Conservation (phyloP, 2,888 invertebrate species). For the Endotricha flammealis region DNA sequence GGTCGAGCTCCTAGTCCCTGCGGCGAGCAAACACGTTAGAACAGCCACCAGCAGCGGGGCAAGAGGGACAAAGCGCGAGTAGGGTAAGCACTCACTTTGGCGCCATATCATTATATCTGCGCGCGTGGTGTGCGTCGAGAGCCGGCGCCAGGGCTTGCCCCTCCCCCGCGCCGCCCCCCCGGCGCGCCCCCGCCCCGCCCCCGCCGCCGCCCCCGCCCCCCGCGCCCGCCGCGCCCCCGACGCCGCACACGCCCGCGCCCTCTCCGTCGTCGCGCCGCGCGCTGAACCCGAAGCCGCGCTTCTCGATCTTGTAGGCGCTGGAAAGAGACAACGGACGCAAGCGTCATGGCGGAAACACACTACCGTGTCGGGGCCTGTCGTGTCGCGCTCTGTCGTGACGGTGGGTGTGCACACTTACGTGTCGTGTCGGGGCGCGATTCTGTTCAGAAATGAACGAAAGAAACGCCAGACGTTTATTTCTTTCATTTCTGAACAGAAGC, state of each 20-base stretch:
- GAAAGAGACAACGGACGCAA: slow-evolving; percentile 16
- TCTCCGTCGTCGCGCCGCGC: slow-evolving; percentile 19
- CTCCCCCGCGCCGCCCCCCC: slow-evolving; percentile 37
- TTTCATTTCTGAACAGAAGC: too few species aligned
- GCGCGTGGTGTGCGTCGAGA: slow-evolving; percentile 81
- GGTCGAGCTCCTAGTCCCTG: too few species aligned
- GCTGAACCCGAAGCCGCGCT: slow-evolving; percentile 43
- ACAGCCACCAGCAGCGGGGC: too few species aligned
- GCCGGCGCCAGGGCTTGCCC: slow-evolving; percentile 64
- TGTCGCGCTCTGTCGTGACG: too few species aligned
- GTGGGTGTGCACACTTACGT: too few species aligned
- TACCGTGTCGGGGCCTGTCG: too few species aligned
- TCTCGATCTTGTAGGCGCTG: slow-evolving; percentile 71
- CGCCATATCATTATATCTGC: slow-evolving; percentile 89
- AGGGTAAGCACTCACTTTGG: slow-evolving; percentile 84
- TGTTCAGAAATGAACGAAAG: too few species aligned
- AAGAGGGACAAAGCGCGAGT: not conserved
- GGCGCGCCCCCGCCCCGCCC: slow-evolving; percentile 39
- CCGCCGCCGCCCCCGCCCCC: slow-evolving; percentile 32
- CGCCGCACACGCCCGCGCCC: slow-evolving; percentile 50
- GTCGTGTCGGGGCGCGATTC: too few species aligned
- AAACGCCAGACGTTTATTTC: too few species aligned
- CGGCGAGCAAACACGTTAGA: too few species aligned
- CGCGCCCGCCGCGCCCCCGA: slow-evolving; percentile 69
- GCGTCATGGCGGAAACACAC: too few species aligned